Evolutionary conservation across 64 coral and sea anemone species (phyloP).

Genomic region (Cladopsammia gracilis): DNA sequence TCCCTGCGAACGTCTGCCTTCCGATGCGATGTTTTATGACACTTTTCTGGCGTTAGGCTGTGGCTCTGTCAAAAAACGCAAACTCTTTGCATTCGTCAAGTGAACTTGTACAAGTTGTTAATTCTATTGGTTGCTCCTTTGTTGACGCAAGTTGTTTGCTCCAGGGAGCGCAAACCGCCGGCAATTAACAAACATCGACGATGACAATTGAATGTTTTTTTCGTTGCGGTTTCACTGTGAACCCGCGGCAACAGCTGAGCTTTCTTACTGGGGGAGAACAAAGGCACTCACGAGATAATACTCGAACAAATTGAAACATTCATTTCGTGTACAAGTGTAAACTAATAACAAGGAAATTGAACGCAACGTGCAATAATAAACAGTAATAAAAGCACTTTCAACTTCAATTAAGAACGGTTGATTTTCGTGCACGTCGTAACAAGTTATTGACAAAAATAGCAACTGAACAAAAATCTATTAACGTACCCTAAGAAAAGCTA

Average conservation of each 20-base stretch:
- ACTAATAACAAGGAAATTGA: not conserved
- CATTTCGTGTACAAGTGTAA: not conserved
- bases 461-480: not conserved
- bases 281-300: not conserved
- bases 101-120: not conserved
- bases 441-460: not conserved
- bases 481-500: not conserved
- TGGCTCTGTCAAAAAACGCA: not conserved
- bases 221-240: not conserved
- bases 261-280: conserved; percentile 1
- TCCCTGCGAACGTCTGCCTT: not conserved
- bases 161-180: not conserved
- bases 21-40: not conserved
- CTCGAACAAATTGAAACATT: not conserved
- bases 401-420: not conserved
- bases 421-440: not conserved
- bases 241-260: not conserved
- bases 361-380: not conserved
- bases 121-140: not conserved
- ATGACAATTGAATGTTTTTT: not conserved
- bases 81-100: not conserved
- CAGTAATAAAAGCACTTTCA: not conserved
- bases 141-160: not conserved
- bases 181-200: not conserved
- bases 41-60: not conserved